Conservation (phyloP, 2,888 invertebrate species). For the Campopleginae sp. region DNA sequence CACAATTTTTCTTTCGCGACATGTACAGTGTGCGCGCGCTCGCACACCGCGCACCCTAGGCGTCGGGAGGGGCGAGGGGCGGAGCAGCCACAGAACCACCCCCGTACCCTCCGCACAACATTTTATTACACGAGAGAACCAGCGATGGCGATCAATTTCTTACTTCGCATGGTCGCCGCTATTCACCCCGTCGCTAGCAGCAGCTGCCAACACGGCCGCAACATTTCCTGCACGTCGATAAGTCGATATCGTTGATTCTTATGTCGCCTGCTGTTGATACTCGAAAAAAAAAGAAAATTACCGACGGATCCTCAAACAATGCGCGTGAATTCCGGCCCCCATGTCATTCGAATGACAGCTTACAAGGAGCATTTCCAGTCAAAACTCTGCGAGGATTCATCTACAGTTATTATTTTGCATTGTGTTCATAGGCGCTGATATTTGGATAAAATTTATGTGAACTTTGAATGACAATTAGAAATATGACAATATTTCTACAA, state of each 20-base stretch:
- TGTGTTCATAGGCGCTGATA: too few relatives aligned
- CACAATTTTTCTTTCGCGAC: constrained; percentile 36
- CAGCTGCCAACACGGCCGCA: background rate
- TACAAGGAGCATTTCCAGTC: too few relatives aligned
- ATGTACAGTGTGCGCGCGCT: constrained; percentile 14
- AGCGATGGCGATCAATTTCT: background rate
- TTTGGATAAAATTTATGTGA: too few relatives aligned
- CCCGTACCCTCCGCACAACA: background rate
- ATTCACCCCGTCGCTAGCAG: background rate
- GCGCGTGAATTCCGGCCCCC: too few relatives aligned
- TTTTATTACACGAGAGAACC: background rate
- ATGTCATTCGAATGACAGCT: too few relatives aligned
- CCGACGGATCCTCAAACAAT: background rate
- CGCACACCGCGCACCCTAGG: background rate
- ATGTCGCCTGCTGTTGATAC: background rate
- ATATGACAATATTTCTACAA: too few relatives aligned
- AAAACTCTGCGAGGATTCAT: too few relatives aligned
- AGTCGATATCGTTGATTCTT: background rate
- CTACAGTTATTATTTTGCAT: too few relatives aligned
- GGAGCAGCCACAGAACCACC: background rate
- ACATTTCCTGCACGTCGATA: background rate
- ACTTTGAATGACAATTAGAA: too few relatives aligned
- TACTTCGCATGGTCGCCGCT: background rate
- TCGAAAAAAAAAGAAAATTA: background rate
- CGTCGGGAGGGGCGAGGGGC: background rate